Evolutionary conservation across 2,888 invertebrate genomes (phyloP).

Genomic region (Cremastinae sp.): DNA sequence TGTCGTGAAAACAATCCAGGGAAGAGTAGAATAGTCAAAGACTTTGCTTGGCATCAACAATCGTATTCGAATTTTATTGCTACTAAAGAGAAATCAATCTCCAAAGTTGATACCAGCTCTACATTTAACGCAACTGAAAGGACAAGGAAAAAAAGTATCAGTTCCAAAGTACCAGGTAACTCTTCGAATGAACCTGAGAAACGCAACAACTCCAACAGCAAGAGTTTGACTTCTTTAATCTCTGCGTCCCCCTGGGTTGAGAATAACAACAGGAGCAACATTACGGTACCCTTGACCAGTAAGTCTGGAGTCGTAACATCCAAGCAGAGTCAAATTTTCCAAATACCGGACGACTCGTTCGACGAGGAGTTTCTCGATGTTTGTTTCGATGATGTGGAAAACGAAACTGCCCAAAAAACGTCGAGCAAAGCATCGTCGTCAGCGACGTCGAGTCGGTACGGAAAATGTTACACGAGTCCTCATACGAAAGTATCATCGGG

Average conservation of each 20-base stretch:
- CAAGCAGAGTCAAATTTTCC: conserved; percentile 52
- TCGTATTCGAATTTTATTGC: conserved; percentile 30
- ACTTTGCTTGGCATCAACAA: conserved; percentile 50
- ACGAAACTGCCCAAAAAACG: neutral
- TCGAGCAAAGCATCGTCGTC: conserved; percentile 5
- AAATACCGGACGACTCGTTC: conserved; percentile 72
- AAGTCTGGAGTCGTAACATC: neutral
- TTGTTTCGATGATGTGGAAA: conserved; percentile 64
- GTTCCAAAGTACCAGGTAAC: neutral
- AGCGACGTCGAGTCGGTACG: conserved; percentile 41
- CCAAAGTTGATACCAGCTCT: neutral
- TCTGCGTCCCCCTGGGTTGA: neutral
- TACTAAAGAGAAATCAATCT: conserved; percentile 26
- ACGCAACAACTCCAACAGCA: neutral
- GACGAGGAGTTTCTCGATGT: conserved; percentile 72
- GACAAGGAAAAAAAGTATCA: neutral
- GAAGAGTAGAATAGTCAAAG: conserved; percentile 14
- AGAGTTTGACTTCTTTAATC: neutral
- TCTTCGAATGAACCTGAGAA: neutral
- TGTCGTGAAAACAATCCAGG: conserved; percentile 9
- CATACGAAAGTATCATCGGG: neutral
- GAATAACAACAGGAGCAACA: conserved; percentile 5
- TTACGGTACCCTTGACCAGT: no score
- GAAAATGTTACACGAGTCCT: conserved; percentile 49
- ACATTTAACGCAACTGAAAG: neutral